These are phyloP conservation scores for Drosophila trapezifrons DNA, from an alignment of 1,140 invertebrate genomes.

Conservation along the genomic window DNA sequence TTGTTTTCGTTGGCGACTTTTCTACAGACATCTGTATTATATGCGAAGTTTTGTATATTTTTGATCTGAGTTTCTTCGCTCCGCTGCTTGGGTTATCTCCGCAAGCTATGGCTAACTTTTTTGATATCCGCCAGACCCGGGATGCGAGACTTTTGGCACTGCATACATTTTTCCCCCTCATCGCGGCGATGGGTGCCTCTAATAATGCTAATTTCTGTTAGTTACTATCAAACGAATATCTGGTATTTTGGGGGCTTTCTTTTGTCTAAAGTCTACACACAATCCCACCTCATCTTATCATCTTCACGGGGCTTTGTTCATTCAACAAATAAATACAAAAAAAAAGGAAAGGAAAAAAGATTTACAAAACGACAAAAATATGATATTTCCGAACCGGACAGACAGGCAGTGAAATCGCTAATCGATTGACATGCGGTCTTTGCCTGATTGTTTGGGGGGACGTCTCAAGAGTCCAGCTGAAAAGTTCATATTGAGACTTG, in stretches of 20 bases:
- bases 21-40: slow-evolving; percentile 26
- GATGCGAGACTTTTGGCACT: not conserved
- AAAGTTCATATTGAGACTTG: slow-evolving; percentile 23
- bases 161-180: slow-evolving; percentile 9
- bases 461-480: slow-evolving; percentile 51
- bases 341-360: too few species aligned
- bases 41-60: slow-evolving; percentile 28
- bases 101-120: slow-evolving; percentile 11
- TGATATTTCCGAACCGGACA: slow-evolving; percentile 44
- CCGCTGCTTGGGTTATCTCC: not conserved
- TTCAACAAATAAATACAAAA: slow-evolving; percentile 39
- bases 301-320: slow-evolving; percentile 20
- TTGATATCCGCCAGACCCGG: slow-evolving; percentile 34
- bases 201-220: slow-evolving; percentile 61
- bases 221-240: slow-evolving; percentile 18
- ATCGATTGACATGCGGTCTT: slow-evolving; percentile 68
- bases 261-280: slow-evolving; percentile 45
- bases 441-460: slow-evolving; percentile 65
- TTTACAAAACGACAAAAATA: slow-evolving; percentile 27
- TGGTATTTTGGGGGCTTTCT: slow-evolving; percentile 24
- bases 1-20: slow-evolving; percentile 57
- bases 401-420: slow-evolving; percentile 49
- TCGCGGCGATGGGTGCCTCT: not conserved
- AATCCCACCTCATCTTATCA: slow-evolving; percentile 32
- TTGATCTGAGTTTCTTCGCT: slow-evolving; percentile 33